A percentile compares a stretch with the other conserved stretches of the same genome.
Conservation (phyloP, 2,888 invertebrate species). For the Epicampocera succincta region DNA sequence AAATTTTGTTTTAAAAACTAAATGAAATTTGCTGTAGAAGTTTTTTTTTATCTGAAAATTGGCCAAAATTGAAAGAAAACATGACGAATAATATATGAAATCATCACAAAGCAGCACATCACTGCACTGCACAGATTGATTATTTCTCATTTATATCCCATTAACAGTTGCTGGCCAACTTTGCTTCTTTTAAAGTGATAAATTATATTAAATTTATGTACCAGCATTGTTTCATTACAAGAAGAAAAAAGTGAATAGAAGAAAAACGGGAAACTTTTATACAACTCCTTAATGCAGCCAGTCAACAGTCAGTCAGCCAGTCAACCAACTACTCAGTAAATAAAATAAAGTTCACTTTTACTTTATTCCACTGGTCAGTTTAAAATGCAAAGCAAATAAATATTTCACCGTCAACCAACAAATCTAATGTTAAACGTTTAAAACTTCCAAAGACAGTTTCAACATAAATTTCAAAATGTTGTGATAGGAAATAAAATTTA, state of each 20-base stretch:
- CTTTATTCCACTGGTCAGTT: conserved; percentile 10
- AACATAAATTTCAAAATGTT: conserved; percentile 72
- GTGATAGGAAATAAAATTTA: conserved; percentile 80
- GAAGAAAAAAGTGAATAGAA: not conserved
- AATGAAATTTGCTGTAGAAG: too few relatives aligned
- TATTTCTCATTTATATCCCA: too few relatives aligned
- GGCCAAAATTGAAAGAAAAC: too few relatives aligned
- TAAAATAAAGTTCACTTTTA: conserved; percentile 72
- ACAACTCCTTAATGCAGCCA: not conserved
- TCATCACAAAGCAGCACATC: too few relatives aligned
- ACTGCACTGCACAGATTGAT: too few relatives aligned
- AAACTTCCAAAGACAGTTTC: conserved; percentile 53
- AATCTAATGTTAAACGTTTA: conserved; percentile 56
- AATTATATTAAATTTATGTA: too few relatives aligned
- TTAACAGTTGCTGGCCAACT: too few relatives aligned
- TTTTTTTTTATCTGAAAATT: too few relatives aligned
- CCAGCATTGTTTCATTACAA: not conserved
- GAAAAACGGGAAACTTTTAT: not conserved
- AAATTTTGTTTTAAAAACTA: too few relatives aligned
- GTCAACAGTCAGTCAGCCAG: not conserved
- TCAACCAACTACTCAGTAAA: not conserved
- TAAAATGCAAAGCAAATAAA: conserved; percentile 15
- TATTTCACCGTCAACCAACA: conserved; percentile 20
- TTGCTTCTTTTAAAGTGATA: too few relatives aligned
- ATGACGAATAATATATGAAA: too few relatives aligned